Conservation (phyloP, 2,113 vertebrate genomes). For the Strix uralensis region DNA sequence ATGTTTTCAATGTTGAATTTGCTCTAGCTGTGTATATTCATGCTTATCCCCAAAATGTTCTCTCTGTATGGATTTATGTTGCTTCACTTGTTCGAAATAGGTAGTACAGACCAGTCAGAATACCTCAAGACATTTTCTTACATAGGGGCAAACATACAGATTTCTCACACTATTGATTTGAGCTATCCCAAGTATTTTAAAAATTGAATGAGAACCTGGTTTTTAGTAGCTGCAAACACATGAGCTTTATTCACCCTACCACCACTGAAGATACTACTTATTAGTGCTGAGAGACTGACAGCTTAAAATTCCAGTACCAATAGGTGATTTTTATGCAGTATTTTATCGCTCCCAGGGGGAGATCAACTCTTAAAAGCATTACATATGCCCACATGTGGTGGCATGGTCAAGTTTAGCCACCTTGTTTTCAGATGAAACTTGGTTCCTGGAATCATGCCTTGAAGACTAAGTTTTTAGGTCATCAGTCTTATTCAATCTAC, state of each 20-base stretch:
- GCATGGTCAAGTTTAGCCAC: not conserved
- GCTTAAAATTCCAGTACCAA: not conserved
- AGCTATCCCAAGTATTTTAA: not conserved
- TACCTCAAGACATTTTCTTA: not conserved
- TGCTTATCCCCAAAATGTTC: conserved; percentile 89
- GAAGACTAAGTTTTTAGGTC: not conserved
- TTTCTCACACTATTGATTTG: not conserved
- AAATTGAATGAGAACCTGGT: not conserved
- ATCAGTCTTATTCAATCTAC: not conserved
- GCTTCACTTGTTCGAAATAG: conserved; percentile 86
- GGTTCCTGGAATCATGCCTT: not conserved
- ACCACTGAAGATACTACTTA: not conserved
- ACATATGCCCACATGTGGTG: accelerated
- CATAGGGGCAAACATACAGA: not conserved
- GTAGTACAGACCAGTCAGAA: not conserved
- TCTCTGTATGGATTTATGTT: conserved; percentile 95
- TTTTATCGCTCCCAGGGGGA: not conserved
- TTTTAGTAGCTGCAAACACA: not conserved
- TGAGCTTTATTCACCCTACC: not conserved
- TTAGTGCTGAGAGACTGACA: not conserved
- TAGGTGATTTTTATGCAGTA: not conserved
- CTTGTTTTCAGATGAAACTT: not conserved
- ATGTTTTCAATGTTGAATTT: conserved; percentile 87
- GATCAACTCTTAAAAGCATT: not conserved
- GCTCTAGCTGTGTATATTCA: conserved; percentile 93